Evolutionary conservation across 2,113 vertebrate genomes (phyloP).

Genomic region (Ia io): DNA sequence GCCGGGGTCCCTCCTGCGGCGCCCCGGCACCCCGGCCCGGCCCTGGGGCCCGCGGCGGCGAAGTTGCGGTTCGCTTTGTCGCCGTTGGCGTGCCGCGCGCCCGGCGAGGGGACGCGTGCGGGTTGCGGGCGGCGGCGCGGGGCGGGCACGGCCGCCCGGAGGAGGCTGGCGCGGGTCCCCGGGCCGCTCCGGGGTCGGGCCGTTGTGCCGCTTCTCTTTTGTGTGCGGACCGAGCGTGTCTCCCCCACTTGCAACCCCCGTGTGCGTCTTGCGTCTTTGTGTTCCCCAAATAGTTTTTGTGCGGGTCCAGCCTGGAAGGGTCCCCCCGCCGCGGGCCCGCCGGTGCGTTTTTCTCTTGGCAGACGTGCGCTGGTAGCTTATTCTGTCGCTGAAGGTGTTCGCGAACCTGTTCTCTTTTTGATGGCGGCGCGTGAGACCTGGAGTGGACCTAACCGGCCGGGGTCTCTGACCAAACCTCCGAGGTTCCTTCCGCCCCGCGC

Average conservation of each 20-base stretch:
- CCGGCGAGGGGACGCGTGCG: background rate
- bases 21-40: background rate
- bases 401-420: background rate
- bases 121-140: background rate
- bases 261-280: constrained; percentile 58
- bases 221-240: background rate
- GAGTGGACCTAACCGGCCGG: background rate
- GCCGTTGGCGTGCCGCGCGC: constrained; percentile 10
- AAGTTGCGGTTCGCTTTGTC: constrained; percentile 2
- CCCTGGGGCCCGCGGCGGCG: background rate
- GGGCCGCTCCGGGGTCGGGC: background rate
- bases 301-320: background rate
- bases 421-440: background rate
- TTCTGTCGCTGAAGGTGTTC: background rate
- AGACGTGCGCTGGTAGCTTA: background rate
- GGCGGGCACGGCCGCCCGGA: background rate
- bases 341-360: background rate
- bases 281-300: constrained; percentile 17
- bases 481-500: background rate
- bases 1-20: background rate
- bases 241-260: background rate
- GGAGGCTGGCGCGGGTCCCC: background rate
- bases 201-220: background rate
- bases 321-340: background rate
- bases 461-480: background rate